phyloP scores from a whole-genome alignment of 2,113 vertebrate genomes.

The Phalacrocorax carbo region DNA sequence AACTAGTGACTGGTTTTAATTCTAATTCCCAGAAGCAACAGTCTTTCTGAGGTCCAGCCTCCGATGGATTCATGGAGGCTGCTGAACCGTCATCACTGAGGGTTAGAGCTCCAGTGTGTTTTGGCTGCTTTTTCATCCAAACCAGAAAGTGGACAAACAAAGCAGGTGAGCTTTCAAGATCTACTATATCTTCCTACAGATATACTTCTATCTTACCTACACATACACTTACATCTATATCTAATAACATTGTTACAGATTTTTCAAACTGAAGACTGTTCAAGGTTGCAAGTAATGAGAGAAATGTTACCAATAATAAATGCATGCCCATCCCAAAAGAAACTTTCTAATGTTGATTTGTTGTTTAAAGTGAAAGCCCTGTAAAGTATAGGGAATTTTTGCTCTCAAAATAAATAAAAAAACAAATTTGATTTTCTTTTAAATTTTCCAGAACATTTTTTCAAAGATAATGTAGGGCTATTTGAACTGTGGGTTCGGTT shows the following conservation, averaged over 20 bases:
- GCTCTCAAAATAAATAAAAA: not conserved
- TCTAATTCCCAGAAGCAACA: not conserved
- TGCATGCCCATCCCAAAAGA: not conserved
- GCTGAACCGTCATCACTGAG: not conserved
- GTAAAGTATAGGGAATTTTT: not conserved
- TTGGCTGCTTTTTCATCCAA: not conserved
- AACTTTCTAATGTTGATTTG: not conserved
- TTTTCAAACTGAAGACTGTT: not conserved
- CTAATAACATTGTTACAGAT: not conserved
- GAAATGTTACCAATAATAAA: not conserved
- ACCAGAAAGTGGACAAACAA: not conserved
- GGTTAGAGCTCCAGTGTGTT: not conserved
- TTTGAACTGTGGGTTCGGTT: not conserved
- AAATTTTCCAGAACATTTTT: not conserved
- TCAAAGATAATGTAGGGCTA: not conserved
- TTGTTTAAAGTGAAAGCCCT: not conserved
- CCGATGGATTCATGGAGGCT: not conserved
- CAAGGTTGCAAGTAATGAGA: not conserved
- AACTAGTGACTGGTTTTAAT: not conserved
- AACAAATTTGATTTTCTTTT: rapidly evolving
- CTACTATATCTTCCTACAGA: not conserved
- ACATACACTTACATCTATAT: not conserved
- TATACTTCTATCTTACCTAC: not conserved
- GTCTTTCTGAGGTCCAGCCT: not conserved
- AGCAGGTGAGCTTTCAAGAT: not conserved